phyloP scores from a whole-genome alignment of 2,113 vertebrate genomes.

The human (Homo sapiens) region DNA sequence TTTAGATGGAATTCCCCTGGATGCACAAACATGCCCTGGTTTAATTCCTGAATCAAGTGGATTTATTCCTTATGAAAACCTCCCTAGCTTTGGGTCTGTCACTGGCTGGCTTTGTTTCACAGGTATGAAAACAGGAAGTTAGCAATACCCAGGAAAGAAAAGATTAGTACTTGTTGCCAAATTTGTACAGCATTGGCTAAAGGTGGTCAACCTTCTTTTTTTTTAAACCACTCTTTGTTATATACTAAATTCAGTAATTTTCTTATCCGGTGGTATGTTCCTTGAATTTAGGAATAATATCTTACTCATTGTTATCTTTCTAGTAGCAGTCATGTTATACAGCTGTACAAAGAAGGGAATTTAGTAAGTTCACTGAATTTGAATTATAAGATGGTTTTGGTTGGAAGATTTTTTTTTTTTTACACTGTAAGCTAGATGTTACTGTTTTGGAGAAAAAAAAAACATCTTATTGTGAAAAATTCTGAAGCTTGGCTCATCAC shows the following conservation, averaged over 20 bases:
- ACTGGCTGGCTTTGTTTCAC: conserved; percentile 43
- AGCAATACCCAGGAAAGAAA: not conserved
- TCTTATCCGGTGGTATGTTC: not conserved
- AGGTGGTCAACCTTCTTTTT: not conserved
- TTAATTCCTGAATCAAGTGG: conserved; percentile 44
- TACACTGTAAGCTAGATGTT: not conserved
- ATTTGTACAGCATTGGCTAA: not conserved
- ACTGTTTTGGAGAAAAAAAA: not conserved
- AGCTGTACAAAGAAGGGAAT: not conserved
- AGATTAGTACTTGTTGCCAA: not conserved
- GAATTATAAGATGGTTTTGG: not conserved
- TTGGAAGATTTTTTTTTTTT: not conserved
- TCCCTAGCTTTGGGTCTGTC: not conserved
- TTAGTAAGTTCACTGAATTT: not conserved
- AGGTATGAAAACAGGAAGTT: conserved; percentile 10
- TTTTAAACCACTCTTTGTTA: not conserved
- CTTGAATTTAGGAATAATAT: not conserved
- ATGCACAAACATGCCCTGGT: conserved; percentile 27
- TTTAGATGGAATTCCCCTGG: conserved; percentile 44
- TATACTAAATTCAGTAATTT: not conserved
- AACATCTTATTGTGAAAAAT: conserved; percentile 17
- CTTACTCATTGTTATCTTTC: not conserved
- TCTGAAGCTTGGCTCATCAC: not conserved
- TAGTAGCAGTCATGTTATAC: not conserved
- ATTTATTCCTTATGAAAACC: not conserved